A percentile compares a stretch with the other conserved stretches of the same genome.
Conservation (phyloP, 2,888 invertebrate species). For the Syritta pipiens region DNA sequence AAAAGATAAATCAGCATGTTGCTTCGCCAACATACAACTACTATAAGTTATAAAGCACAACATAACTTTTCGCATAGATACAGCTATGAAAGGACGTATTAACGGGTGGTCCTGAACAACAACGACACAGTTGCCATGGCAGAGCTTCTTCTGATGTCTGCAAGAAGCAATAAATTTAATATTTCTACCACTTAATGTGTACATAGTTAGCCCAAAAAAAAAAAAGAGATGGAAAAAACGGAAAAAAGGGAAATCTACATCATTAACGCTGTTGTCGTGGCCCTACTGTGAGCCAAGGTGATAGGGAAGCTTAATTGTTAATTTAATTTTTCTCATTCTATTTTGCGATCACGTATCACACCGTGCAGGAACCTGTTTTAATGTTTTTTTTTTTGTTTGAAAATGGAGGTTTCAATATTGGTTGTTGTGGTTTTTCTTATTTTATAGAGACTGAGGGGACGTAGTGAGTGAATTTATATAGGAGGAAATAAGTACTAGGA, state of each 20-base stretch:
- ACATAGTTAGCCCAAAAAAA: not conserved
- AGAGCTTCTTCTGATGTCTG: slow-evolving; percentile 4
- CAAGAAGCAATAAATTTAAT: slow-evolving; percentile 39
- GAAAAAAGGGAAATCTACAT: not conserved
- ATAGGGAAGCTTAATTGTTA: slow-evolving; percentile 28
- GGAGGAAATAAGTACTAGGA: no score
- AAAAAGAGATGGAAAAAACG: not conserved
- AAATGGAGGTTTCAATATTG: no score
- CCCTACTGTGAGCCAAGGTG: slow-evolving; percentile 19
- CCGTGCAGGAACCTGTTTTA: not conserved
- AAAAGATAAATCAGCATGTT: slow-evolving; percentile 12
- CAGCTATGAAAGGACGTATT: slow-evolving; percentile 18
- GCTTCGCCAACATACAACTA: not conserved
- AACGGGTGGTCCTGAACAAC: slow-evolving; percentile 37
- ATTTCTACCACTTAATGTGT: slow-evolving; percentile 25
- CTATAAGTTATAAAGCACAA: slow-evolving; percentile 11
- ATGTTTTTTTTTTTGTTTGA: not conserved
- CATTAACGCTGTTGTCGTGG: not conserved
- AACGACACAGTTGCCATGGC: slow-evolving; percentile 9
- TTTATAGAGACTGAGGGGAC: no score
- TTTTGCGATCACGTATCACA: slow-evolving; percentile 5
- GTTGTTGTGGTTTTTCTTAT: no score
- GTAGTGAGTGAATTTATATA: no score
- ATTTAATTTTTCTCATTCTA: slow-evolving; percentile 9
- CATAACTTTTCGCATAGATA: not conserved